phyloP scores from a whole-genome alignment of 1,140 invertebrate genomes.

The Cotesia vestalis region DNA sequence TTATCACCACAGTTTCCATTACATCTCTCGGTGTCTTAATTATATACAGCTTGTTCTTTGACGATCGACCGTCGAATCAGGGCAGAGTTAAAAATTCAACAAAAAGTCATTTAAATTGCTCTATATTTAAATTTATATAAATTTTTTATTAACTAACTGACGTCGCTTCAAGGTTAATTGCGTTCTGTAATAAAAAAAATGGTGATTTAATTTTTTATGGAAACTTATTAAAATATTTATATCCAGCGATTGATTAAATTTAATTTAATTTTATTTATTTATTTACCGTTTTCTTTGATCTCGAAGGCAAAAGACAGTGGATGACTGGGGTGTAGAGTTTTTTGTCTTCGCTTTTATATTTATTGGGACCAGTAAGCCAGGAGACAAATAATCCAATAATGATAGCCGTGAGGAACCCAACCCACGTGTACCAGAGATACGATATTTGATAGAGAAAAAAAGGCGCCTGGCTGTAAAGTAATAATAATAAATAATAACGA shows the following conservation, averaged over 20 bases:
- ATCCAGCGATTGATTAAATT: no score
- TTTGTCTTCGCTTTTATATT: slow-evolving; percentile 52
- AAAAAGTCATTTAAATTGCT: background rate
- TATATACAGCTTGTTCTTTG: no score
- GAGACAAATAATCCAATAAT: slow-evolving; percentile 75
- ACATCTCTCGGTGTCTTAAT: no score
- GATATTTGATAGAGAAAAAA: slow-evolving; percentile 73
- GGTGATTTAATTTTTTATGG: background rate
- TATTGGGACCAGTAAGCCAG: slow-evolving; percentile 71
- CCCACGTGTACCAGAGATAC: slow-evolving; percentile 75
- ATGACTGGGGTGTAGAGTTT: slow-evolving; percentile 59
- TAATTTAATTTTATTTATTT: background rate
- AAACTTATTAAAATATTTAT: no score
- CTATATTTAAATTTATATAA: slow-evolving; percentile 13
- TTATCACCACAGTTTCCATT: no score
- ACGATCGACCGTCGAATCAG: no score
- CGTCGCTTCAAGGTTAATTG: slow-evolving; percentile 34
- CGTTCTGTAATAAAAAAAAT: slow-evolving; percentile 32
- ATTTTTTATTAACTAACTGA: slow-evolving; percentile 28
- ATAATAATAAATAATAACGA: slow-evolving; percentile 20
- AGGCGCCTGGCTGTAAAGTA: slow-evolving; percentile 54
- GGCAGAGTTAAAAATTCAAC: no score
- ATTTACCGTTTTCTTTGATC: slow-evolving; percentile 33
- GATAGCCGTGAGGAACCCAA: slow-evolving; percentile 74
- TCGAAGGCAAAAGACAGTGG: slow-evolving; percentile 36